Percentiles rank a stretch among this genome's conserved stretches.
phyloP scores from a whole-genome alignment of 1,140 invertebrate species.

The Mamestra configurata region DNA sequence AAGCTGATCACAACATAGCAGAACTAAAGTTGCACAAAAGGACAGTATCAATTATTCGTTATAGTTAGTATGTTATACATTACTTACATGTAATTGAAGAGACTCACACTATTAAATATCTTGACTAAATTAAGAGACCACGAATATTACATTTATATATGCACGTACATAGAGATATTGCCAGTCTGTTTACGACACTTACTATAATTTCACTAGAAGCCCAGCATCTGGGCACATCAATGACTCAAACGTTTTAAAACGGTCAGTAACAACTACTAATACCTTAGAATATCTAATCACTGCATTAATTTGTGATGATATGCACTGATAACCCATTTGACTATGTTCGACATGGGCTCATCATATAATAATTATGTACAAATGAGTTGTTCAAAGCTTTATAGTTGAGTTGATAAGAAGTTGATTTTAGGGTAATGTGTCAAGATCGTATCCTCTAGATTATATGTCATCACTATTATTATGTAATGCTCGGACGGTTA shows the following conservation, averaged over 20 bases:
- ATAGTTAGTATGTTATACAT: slow-evolving; percentile 82
- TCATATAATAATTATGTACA: slow-evolving; percentile 68
- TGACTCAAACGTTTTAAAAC: slow-evolving; percentile 86
- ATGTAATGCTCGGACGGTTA: slow-evolving; percentile 85
- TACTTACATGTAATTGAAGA: slow-evolving; percentile 84
- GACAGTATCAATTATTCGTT: slow-evolving; percentile 82
- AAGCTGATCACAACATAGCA: slow-evolving; percentile 87
- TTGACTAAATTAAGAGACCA: slow-evolving; percentile 88
- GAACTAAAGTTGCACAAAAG: slow-evolving; percentile 86
- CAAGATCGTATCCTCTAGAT: slow-evolving; percentile 79
- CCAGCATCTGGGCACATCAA: slow-evolving; percentile 84
- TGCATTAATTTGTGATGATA: slow-evolving; percentile 87
- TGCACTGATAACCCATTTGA: slow-evolving; percentile 86
- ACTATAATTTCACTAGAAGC: slow-evolving; percentile 86
- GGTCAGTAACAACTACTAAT: slow-evolving; percentile 87
- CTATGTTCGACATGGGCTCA: slow-evolving; percentile 76
- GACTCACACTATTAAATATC: slow-evolving; percentile 87
- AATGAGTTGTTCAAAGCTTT: slow-evolving; percentile 75
- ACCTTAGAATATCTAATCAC: slow-evolving; percentile 87
- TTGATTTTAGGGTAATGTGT: slow-evolving; percentile 77
- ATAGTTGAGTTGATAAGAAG: slow-evolving; percentile 74
- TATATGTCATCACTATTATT: slow-evolving; percentile 84
- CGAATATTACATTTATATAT: slow-evolving; percentile 85
- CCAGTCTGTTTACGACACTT: slow-evolving; percentile 87
- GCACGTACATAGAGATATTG: slow-evolving; percentile 86